Evolutionary conservation across 2,888 invertebrate genomes (phyloP), one percentile per base, ranked within the genome.

Genomic region (Nymphalis c-album): DNA sequence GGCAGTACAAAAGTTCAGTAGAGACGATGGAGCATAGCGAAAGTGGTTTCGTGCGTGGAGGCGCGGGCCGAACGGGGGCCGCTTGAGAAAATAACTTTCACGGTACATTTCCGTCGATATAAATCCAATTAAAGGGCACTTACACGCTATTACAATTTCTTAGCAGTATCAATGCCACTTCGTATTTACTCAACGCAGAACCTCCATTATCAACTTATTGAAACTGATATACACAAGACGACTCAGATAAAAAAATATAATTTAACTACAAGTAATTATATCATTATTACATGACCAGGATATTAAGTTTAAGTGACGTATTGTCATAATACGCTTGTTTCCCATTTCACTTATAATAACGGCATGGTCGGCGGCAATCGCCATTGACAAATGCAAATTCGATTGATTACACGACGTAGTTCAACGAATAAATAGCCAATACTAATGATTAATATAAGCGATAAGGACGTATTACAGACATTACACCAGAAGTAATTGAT

Each of bases 11-110:
- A 76, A 82, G 82, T 85, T 85, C 80, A 79, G 81, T 80, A 80
- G 80, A 78, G 76, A 78, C 76, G 80, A 77, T 80, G 78, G 74
- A 78, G 79, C 78, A 76, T 73, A 87, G 90, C 86, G 91, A 91
- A 91, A 91, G 91, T 91, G 85, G 88, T 87, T 87, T 85, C 82
- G 84, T 85, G 84, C 83, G 80, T 80, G 75, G 66, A 83, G 77
- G 79, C 83, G 80, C 86, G 84, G 82, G 67, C 66, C 63, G 48
- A 67, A 63, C 69, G 57, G 69, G 81, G 82, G 81, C 83, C 80
- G 84, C 82, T 80, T 85, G 89, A 87, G 89, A 90, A 90, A 89
- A 87, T 89, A 85, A 90, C 91, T 92, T 92, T 92, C 91, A 88
- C 91, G 86, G 80, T 86, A 87, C 82, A 84, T 86, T 88, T 90